These are phyloP conservation scores for Macrobrachium nipponense DNA, from an alignment of 1,140 invertebrate species.

Conservation along the genomic window DNA sequence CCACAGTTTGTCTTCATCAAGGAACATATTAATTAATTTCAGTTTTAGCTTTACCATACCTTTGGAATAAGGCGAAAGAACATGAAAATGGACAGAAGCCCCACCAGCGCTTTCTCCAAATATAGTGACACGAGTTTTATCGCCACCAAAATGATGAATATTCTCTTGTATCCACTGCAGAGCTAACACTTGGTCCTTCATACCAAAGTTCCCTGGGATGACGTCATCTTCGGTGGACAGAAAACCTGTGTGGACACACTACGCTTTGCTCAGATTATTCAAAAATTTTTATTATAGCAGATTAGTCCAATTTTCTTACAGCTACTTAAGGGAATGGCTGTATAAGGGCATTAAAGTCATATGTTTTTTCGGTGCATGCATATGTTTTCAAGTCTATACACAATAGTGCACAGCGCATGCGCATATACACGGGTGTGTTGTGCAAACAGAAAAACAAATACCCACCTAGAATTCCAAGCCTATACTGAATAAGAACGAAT, in stretches of 20 bases:
- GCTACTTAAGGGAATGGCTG: not conserved
- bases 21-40: not conserved
- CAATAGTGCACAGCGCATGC: no score
- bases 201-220: slow-evolving; percentile 69
- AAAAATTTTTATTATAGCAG: not conserved
- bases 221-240: slow-evolving; percentile 66
- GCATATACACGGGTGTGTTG: no score
- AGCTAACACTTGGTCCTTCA: slow-evolving; percentile 74
- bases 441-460: not conserved
- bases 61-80: slow-evolving; percentile 70
- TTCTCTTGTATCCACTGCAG: slow-evolving; percentile 71
- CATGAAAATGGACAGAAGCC: slow-evolving; percentile 73
- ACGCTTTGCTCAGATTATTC: not conserved
- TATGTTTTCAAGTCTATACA: no score
- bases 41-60: slow-evolving; percentile 27
- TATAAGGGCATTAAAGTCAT: not conserved
- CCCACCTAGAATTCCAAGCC: slow-evolving; percentile 73
- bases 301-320: not conserved
- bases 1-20: not conserved
- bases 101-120: slow-evolving; percentile 76
- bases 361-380: no score
- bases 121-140: slow-evolving; percentile 73
- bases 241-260: slow-evolving; percentile 64
- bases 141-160: slow-evolving; percentile 74
- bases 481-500: slow-evolving; percentile 75